These are phyloP conservation scores for Eurystomus gularis DNA, from an alignment of 2,113 vertebrate genomes.

Conservation along the genomic window DNA sequence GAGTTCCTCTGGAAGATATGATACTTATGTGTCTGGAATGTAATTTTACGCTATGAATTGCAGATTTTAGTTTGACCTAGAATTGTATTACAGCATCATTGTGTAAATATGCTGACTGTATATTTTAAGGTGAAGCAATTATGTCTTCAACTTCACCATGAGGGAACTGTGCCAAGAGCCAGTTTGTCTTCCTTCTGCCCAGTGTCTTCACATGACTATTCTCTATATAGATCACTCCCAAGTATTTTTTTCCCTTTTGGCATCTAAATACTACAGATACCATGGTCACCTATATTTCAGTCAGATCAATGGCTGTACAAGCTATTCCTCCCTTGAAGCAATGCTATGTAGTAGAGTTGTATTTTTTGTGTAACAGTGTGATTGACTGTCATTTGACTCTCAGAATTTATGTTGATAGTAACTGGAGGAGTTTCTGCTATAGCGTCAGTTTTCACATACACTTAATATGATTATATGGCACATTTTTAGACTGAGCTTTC, in stretches of 20 bases:
- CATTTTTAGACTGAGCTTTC: not conserved
- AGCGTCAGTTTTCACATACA: not conserved
- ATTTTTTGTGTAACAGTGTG: not conserved
- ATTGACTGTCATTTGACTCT: not conserved
- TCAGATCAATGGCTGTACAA: not conserved
- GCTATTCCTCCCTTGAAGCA: not conserved
- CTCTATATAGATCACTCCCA: not conserved
- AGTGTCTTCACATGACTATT: not conserved
- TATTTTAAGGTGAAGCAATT: slow-evolving; percentile 23
- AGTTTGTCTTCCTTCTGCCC: not conserved
- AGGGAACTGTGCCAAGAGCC: not conserved
- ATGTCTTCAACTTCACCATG: not conserved
- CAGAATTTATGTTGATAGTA: not conserved
- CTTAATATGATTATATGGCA: not conserved
- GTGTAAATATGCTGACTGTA: not conserved
- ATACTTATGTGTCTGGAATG: not conserved
- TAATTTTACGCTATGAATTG: not conserved
- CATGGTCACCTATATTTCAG: not conserved
- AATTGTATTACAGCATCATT: not conserved
- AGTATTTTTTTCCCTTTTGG: not conserved
- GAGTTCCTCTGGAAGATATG: not conserved
- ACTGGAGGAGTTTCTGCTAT: not conserved
- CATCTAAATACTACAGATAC: not conserved
- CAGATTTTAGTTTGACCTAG: not conserved
- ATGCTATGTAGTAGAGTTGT: not conserved